Base-by-base conservation (phyloP, 35 echinoderm and acorn worm genomes). In the Lytechinus variegatus region DNA sequence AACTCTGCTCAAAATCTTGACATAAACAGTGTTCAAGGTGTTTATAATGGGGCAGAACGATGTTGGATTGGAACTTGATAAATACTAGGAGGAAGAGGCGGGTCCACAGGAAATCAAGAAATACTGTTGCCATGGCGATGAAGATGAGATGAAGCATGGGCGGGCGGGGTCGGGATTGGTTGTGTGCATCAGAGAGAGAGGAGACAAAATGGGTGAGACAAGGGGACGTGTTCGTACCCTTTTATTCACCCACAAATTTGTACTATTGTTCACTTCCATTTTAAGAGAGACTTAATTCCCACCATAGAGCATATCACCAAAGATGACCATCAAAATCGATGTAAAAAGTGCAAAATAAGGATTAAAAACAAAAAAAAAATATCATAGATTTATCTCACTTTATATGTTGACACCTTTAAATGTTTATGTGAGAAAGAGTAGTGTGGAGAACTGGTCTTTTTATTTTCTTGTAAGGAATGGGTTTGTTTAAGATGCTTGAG, bases 341-440 rank as follows among this genome's bases (percentile, higher is more conserved):
- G 88, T 90, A 90, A 90, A 90, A 90, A 90, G 88, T 90, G 88
- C 88, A 90, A 90, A 90, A 9, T 90, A 90, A 52, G 33, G 88
- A 79, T 90, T 54, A 29, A 90, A 90, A 88, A 16, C 16, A 88
- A 16, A 88, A 88, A 90, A 52, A 54, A 13, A 52, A 12, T 89
- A 89, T 89, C 87, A 52, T 5, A 90, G 88, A 90, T 54, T 54
- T 90, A 79, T 79, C 66, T 79, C 66, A n/a, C 66, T 79, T 79
- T 79, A 7, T 79, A 24, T 79, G 16, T 79, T 8, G 19, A 19
- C 66, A 79, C 66, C 8, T 79, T 24, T 24, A 44, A 79, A 79
- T 79, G 66, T 79, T 16, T 16, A 24, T 79, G 19, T 79, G n/a
- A 79, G 16, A 79, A 79, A 79, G 66, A 79, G 66, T 24, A 5